These are phyloP conservation scores for Helogale parvula DNA, from an alignment of 2,113 vertebrate species.

Conservation along the genomic window DNA sequence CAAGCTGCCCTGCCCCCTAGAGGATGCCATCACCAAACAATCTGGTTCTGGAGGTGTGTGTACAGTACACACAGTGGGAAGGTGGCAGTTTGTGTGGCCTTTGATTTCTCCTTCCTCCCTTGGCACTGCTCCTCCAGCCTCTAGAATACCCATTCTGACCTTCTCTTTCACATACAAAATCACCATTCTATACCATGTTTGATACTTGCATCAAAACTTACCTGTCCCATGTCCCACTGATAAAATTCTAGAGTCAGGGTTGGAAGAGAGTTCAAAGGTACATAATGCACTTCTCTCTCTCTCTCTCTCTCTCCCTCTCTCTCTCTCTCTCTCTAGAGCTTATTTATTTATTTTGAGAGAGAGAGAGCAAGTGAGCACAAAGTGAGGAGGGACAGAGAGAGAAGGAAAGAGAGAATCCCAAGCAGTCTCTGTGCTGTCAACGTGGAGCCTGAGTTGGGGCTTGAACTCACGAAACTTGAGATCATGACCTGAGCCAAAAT, in stretches of 20 bases:
- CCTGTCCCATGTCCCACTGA: not conserved
- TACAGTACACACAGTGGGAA: not conserved
- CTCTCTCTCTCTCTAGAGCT: not conserved
- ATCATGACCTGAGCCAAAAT: no score
- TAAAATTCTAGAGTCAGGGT: not conserved
- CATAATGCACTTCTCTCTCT: not conserved
- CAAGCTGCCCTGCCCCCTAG: not conserved
- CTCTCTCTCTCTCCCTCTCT: not conserved
- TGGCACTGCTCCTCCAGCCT: not conserved
- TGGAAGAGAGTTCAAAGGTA: not conserved
- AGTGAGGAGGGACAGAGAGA: no score
- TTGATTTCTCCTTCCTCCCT: not conserved
- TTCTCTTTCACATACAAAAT: not conserved
- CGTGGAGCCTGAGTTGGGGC: no score
- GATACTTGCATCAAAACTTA: not conserved
- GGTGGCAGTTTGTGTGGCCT: not conserved
- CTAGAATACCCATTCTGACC: not conserved
- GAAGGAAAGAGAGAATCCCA: no score
- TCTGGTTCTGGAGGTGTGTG: not conserved
- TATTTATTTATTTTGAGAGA: no score
- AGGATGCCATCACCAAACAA: not conserved
- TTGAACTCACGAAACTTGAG: no score
- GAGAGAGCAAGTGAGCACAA: no score
- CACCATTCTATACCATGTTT: not conserved
- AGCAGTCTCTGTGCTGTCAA: no score